Percentiles rank a stretch among this genome's conserved stretches.
phyloP scores from a whole-genome alignment of 1,140 invertebrate genomes.

The Temnothorax longispinosus region DNA sequence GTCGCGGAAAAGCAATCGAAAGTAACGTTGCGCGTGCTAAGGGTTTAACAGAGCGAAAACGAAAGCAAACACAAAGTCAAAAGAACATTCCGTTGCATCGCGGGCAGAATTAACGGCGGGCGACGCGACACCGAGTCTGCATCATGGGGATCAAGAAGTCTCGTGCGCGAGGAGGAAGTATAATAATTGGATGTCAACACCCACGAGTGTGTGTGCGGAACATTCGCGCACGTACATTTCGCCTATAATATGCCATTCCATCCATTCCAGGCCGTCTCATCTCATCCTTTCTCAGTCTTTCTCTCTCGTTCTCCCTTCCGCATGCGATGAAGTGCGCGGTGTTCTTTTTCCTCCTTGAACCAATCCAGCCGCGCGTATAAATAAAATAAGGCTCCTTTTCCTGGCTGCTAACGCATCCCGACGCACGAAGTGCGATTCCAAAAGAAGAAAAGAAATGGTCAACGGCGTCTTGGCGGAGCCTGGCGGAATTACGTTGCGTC shows the following conservation, averaged over 20 bases:
- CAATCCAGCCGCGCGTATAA: constrained; percentile 43
- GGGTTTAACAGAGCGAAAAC: constrained; percentile 51
- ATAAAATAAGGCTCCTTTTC: constrained; percentile 59
- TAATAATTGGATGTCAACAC: constrained; percentile 65
- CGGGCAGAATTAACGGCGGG: constrained; percentile 15
- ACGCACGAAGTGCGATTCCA: constrained; percentile 37
- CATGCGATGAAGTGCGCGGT: neutral
- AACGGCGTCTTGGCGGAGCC: constrained; percentile 40
- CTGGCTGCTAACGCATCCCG: constrained; percentile 44
- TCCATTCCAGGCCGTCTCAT: constrained; percentile 45
- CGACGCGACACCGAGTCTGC: neutral
- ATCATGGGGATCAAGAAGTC: constrained; percentile 11
- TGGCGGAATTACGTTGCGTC: constrained; percentile 41
- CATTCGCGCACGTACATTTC: constrained; percentile 51
- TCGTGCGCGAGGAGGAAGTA: constrained; percentile 37
- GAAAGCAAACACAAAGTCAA: constrained; percentile 50
- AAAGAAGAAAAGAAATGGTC: neutral
- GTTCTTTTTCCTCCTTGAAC: neutral
- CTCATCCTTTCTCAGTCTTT: constrained; percentile 19
- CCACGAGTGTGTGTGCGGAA: constrained; percentile 31
- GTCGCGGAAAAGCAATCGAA: constrained; percentile 37
- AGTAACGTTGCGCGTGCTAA: constrained; percentile 31
- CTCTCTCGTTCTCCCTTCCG: constrained; percentile 9
- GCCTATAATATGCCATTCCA: constrained; percentile 36
- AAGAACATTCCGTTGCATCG: constrained; percentile 19